These are phyloP conservation scores for Falco naumanni DNA, from an alignment of 2,797 vertebrate genomes.

Conservation along the genomic window DNA sequence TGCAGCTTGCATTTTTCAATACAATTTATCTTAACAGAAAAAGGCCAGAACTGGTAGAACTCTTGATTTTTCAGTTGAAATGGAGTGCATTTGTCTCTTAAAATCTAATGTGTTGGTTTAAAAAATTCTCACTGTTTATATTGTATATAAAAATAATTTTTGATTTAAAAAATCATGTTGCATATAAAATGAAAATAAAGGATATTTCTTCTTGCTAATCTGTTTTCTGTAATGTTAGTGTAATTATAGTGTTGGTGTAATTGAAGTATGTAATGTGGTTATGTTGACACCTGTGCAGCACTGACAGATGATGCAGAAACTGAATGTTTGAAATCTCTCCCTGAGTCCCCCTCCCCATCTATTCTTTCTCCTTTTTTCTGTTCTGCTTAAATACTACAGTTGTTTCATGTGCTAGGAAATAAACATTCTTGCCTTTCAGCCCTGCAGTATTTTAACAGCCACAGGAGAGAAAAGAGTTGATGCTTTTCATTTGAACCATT, in stretches of 20 bases:
- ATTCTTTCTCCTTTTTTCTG: background rate
- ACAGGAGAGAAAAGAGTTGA: constrained; percentile 11
- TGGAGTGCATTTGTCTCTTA: background rate
- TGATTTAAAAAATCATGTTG: background rate
- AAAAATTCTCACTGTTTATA: background rate
- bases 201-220: background rate
- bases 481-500: constrained; percentile 67
- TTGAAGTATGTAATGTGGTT: background rate
- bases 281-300: background rate
- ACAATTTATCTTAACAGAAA: background rate
- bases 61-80: background rate
- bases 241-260: background rate
- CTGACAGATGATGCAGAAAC: background rate
- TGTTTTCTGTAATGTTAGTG: background rate
- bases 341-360: background rate
- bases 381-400: background rate
- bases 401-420: background rate
- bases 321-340: background rate
- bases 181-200: background rate
- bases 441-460: background rate
- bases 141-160: background rate
- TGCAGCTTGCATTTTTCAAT: background rate
- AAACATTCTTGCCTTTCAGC: constrained; percentile 46
- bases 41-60: background rate
- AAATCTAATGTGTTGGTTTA: background rate